These are phyloP conservation scores for Pygoscelis antarcticus DNA, from an alignment of 2,113 vertebrate genomes.

Conservation along the genomic window DNA sequence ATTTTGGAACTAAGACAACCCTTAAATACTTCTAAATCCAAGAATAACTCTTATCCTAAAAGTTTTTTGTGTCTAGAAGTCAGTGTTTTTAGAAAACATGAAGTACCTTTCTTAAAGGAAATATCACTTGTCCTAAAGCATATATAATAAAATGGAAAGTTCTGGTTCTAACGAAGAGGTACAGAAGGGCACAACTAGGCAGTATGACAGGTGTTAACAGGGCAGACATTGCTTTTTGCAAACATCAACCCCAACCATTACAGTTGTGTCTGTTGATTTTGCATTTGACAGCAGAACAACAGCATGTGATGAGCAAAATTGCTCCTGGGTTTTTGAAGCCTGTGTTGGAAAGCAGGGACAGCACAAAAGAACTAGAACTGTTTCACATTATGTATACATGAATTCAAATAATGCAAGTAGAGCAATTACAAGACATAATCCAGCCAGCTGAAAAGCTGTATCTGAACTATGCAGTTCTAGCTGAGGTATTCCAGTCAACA, in stretches of 20 bases:
- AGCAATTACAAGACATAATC: conserved; percentile 35
- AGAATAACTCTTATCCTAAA: background rate
- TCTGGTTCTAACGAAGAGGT: background rate
- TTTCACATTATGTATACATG: conserved; percentile 18
- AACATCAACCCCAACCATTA: background rate
- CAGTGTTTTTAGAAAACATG: background rate
- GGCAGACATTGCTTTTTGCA: background rate
- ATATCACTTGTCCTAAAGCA: background rate
- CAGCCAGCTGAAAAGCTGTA: conserved; percentile 23
- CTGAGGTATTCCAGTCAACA: conserved; percentile 20
- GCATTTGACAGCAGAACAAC: background rate
- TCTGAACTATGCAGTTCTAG: background rate
- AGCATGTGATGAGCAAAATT: background rate
- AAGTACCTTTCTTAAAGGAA: background rate
- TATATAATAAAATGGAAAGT: background rate
- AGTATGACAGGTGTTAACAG: background rate
- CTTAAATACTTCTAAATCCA: background rate
- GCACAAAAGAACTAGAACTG: background rate
- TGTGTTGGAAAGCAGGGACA: background rate
- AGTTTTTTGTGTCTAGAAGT: background rate
- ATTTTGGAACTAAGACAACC: background rate
- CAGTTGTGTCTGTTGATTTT: background rate
- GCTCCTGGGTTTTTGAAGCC: conserved; percentile 17
- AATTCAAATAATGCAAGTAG: conserved; percentile 21
- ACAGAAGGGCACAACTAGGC: background rate